Conservation (phyloP, 37 sponge, comb jelly and placozoan species). For the Haliclona indistincta region DNA sequence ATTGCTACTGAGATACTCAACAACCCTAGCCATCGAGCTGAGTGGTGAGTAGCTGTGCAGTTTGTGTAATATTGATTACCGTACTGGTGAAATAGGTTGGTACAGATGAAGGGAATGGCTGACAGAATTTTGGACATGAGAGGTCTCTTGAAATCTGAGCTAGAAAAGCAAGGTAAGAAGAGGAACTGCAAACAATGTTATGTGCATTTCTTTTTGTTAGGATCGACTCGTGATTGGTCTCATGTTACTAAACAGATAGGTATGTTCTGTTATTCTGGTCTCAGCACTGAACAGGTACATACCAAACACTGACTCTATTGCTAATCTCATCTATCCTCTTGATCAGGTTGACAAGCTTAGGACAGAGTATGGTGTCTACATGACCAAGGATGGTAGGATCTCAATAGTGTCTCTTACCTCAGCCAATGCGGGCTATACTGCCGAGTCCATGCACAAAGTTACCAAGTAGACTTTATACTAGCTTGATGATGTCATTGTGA, state of each 20-base stretch:
- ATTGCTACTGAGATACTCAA: constrained; percentile 85
- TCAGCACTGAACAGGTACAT: constrained; percentile 69
- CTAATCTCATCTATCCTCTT: background rate
- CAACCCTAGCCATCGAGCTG: constrained; percentile 59
- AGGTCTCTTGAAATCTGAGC: constrained; percentile 50
- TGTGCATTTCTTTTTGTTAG: constrained; percentile 17
- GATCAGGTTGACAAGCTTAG: constrained; percentile 66
- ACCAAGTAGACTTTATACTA: constrained; percentile 47
- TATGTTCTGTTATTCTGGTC: constrained; percentile 95
- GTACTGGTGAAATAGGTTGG: constrained; percentile 53
- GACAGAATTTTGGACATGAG: constrained; percentile 91
- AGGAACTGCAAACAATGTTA: background rate
- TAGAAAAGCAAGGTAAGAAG: constrained; percentile 65
- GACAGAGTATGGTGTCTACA: constrained; percentile 81
- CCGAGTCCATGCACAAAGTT: constrained; percentile 86
- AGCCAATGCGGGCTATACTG: constrained; percentile 87
- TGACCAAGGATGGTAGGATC: constrained; percentile 97
- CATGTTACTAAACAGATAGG: constrained; percentile 95
- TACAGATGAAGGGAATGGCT: constrained; percentile 89
- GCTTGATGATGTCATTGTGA: too few species aligned
- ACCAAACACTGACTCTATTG: background rate
- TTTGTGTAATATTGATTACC: constrained; percentile 9
- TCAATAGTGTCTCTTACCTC: constrained; percentile 86
- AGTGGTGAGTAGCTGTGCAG: constrained; percentile 64
- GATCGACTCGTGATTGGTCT: constrained; percentile 88